These are phyloP conservation scores for Varanus komodoensis DNA, from an alignment of 2,113 vertebrate species.

Conservation along the genomic window DNA sequence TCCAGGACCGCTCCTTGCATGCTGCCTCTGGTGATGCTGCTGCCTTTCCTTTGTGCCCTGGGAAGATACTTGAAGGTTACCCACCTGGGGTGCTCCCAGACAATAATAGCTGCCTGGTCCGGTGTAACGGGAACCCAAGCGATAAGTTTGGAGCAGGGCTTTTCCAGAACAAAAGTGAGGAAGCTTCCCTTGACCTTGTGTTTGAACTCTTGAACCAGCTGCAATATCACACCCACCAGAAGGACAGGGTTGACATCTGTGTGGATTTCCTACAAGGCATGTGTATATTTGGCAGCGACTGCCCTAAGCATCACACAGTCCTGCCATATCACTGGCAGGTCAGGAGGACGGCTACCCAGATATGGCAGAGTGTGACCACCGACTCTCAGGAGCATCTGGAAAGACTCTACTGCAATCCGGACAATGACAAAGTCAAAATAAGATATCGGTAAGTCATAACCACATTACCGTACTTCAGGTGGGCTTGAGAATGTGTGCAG, in stretches of 20 bases:
- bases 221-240: conserved; percentile 97
- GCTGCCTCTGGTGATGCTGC: conserved; percentile 72
- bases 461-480: background rate
- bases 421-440: conserved; percentile 93
- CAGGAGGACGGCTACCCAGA: conserved; percentile 84
- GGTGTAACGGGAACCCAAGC: conserved; percentile 75
- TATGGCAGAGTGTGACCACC: conserved; percentile 94
- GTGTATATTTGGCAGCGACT: conserved; percentile 93
- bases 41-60: conserved; percentile 75
- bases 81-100: conserved; percentile 80
- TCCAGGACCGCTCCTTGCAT: conserved; percentile 78
- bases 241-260: conserved; percentile 91
- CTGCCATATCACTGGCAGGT: conserved; percentile 98
- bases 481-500: background rate
- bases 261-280: conserved; percentile 95
- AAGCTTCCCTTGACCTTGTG: conserved; percentile 95
- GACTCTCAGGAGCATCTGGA: conserved; percentile 99
- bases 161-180: conserved; percentile 97
- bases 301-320: conserved; percentile 93
- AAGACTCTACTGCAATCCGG: conserved; percentile 98
- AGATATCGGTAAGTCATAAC: conserved; percentile 86
- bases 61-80: conserved; percentile 85
- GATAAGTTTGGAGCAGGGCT: conserved; percentile 83
- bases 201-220: conserved; percentile 97
- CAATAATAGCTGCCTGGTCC: conserved; percentile 77